Evolutionary conservation across 2,888 invertebrate species (phyloP).

Genomic region (Agrotis ipsilon): DNA sequence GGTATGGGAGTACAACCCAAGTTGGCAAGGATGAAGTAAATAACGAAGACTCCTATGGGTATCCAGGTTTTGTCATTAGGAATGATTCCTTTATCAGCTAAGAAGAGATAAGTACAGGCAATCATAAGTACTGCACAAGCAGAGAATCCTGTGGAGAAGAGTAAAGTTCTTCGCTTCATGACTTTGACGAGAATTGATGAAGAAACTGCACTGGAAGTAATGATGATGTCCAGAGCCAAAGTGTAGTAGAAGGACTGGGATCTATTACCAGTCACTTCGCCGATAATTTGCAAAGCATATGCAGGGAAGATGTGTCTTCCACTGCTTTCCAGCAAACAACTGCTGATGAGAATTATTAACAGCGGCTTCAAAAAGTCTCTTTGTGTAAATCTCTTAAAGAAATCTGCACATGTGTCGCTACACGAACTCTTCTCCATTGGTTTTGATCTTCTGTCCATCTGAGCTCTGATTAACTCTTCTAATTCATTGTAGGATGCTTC

Average conservation of each 20-base stretch:
- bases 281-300: constrained; percentile 79
- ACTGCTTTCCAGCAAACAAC: constrained; percentile 73
- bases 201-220: constrained; percentile 71
- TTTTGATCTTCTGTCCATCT: constrained; percentile 64
- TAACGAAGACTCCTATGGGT: constrained; percentile 71
- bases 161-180: constrained; percentile 74
- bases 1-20: constrained; percentile 82
- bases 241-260: constrained; percentile 75
- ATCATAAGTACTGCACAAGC: constrained; percentile 68
- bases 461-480: constrained; percentile 71
- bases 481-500: constrained; percentile 68
- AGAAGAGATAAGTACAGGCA: constrained; percentile 73
- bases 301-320: constrained; percentile 80
- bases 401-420: constrained; percentile 42
- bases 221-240: constrained; percentile 76
- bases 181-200: constrained; percentile 76
- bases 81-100: constrained; percentile 66
- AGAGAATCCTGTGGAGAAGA: constrained; percentile 76
- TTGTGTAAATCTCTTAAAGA: constrained; percentile 73
- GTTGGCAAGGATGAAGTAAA: constrained; percentile 78
- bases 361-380: constrained; percentile 78
- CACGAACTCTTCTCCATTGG: constrained; percentile 39
- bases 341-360: constrained; percentile 69
- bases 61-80: constrained; percentile 70
- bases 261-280: constrained; percentile 72